A percentile compares a stretch with the other conserved stretches of the same genome.
Conservation (phyloP, 1,140 invertebrate genomes). For the Musca domestica region DNA sequence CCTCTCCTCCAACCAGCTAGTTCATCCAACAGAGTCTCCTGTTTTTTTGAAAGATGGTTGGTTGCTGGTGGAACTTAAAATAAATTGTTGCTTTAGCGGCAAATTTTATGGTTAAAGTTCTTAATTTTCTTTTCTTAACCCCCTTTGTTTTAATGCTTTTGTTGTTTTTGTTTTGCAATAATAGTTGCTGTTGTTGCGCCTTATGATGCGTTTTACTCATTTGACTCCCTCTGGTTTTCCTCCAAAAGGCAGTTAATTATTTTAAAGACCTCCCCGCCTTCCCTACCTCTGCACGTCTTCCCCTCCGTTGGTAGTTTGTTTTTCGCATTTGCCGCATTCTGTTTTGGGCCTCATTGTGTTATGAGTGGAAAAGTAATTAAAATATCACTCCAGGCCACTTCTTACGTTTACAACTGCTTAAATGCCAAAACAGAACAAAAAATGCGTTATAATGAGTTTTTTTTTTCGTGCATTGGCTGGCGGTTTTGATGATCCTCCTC, state of each 20-base stretch:
- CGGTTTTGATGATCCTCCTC: too few species aligned
- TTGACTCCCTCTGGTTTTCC: slow-evolving; percentile 12
- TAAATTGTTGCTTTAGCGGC: slow-evolving; percentile 21
- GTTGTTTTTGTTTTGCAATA: too few species aligned
- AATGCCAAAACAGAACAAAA: slow-evolving; percentile 25
- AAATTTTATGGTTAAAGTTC: slow-evolving; percentile 17
- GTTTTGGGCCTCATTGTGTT: too few species aligned
- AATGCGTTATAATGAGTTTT: background rate
- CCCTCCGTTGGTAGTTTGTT: too few species aligned
- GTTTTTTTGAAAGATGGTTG: background rate
- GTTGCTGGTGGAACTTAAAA: background rate
- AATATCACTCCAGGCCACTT: slow-evolving; percentile 16
- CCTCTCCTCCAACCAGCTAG: too few species aligned
- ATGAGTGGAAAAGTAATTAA: slow-evolving; percentile 17
- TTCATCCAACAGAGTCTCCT: background rate
- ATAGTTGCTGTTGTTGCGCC: background rate
- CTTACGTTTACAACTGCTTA: background rate
- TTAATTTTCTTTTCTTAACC: too few species aligned
- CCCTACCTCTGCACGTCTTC: background rate
- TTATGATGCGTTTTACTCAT: background rate
- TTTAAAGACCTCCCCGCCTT: background rate
- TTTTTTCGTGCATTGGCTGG: too few species aligned
- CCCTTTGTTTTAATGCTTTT: too few species aligned
- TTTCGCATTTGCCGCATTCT: background rate
- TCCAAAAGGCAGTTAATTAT: slow-evolving; percentile 13